Evolutionary conservation across 2,888 invertebrate genomes (phyloP).

Genomic region (Ennomos quercinarius): DNA sequence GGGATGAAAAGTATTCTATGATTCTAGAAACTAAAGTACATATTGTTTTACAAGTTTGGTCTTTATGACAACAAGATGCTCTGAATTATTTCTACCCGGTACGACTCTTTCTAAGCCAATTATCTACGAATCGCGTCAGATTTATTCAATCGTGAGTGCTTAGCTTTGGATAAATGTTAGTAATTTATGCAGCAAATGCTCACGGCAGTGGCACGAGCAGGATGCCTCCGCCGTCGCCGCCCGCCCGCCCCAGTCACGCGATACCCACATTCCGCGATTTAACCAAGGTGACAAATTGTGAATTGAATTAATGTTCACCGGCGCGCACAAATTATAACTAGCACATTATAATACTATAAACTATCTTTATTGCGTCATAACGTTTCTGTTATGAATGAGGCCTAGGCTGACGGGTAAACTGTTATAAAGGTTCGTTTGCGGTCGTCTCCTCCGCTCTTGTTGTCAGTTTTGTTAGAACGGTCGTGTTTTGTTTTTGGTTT

Average conservation of each 20-base stretch:
- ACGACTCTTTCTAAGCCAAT: too few species aligned
- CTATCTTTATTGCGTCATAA: constrained; percentile 44
- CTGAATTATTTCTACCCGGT: too few species aligned
- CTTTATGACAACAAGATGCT: too few species aligned
- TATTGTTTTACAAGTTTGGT: too few species aligned
- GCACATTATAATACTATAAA: constrained; percentile 52
- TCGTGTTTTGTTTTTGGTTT: constrained; percentile 8
- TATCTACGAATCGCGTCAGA: not conserved
- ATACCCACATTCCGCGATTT: constrained; percentile 75
- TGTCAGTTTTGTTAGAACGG: constrained; percentile 20
- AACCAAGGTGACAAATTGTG: constrained; percentile 78
- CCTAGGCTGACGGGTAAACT: constrained; percentile 14
- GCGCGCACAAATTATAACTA: constrained; percentile 65
- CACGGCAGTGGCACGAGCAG: constrained; percentile 61
- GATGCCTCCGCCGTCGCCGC: constrained; percentile 53
- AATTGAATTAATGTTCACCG: constrained; percentile 78
- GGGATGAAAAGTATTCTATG: too few species aligned
- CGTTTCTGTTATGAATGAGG: constrained; percentile 32
- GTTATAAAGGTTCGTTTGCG: constrained; percentile 24
- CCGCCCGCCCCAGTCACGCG: constrained; percentile 70
- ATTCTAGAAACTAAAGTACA: too few species aligned
- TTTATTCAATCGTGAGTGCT: constrained; percentile 14
- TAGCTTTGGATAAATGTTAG: constrained; percentile 33
- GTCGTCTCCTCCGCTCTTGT: constrained; percentile 18
- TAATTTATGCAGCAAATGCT: constrained; percentile 78